Percentiles rank a stretch among this genome's conserved stretches.
Conservation (phyloP, 2,797 vertebrate species). For the Caiman crocodilus region DNA sequence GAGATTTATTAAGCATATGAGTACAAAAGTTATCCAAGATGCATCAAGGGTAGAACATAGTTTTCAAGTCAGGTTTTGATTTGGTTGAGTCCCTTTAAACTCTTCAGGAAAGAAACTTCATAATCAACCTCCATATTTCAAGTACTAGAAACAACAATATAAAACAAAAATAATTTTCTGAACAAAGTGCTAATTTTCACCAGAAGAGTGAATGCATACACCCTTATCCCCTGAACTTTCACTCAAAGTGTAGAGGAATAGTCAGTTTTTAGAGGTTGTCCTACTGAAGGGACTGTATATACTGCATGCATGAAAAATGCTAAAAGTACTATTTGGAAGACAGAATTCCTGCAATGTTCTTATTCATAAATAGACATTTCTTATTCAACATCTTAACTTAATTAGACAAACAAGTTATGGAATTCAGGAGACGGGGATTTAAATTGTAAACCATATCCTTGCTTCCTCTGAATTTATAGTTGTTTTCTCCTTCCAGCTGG, state of each 20-base stretch:
- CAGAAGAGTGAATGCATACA: not conserved
- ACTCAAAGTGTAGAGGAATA: not conserved
- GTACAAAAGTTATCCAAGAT: not conserved
- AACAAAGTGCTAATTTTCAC: not conserved
- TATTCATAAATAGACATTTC: not conserved
- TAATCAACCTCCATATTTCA: not conserved
- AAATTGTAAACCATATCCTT: not conserved
- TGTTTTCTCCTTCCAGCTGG: not conserved
- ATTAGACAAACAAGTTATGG: not conserved
- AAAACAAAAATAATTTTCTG: not conserved
- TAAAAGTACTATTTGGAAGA: not conserved
- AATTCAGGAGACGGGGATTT: not conserved
- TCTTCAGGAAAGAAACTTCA: not conserved
- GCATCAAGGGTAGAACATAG: not conserved
- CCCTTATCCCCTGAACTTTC: not conserved
- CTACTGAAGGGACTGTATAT: too few species aligned
- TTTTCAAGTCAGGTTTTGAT: not conserved
- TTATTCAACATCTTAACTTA: not conserved
- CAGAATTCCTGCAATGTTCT: not conserved
- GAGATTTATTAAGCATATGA: too few species aligned
- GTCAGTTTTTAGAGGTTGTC: too few species aligned
- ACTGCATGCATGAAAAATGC: too few species aligned
- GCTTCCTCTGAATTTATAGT: not conserved
- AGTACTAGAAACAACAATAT: not conserved
- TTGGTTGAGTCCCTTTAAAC: not conserved